Conservation (phyloP, 2,888 invertebrate species). For the Glaucopsyche alexis region DNA sequence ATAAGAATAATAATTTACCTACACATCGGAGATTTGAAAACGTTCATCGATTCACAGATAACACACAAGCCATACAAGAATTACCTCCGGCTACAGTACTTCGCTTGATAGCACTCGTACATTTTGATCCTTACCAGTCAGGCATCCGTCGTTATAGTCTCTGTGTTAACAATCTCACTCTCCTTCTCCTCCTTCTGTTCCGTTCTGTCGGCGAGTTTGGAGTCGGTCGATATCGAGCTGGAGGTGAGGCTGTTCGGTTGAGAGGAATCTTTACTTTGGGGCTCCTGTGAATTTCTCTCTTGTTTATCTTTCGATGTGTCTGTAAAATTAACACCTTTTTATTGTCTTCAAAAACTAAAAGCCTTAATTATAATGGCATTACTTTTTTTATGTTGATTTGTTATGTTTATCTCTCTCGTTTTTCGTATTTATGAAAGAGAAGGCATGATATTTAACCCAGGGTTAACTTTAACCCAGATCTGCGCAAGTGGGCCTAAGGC, state of each 20-base stretch:
- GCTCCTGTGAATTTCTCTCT: slow-evolving; percentile 62
- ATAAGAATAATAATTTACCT: neutral
- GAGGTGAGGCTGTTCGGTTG: slow-evolving; percentile 70
- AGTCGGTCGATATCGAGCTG: slow-evolving; percentile 68
- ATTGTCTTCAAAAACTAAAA: too few species aligned
- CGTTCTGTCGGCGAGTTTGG: slow-evolving; percentile 50
- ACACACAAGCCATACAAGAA: slow-evolving; percentile 19
- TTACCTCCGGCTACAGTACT: slow-evolving; percentile 31
- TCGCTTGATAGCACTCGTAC: slow-evolving; percentile 46
- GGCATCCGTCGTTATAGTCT: slow-evolving; percentile 52
- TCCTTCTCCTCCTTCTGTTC: slow-evolving; percentile 40
- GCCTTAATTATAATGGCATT: too few species aligned
- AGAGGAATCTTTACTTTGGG: slow-evolving; percentile 65
- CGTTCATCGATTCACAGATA: neutral
- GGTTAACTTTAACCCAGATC: too few species aligned
- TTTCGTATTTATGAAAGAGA: too few species aligned
- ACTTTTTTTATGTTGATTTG: too few species aligned
- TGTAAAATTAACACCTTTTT: slow-evolving; percentile 29
- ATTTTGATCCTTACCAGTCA: slow-evolving; percentile 60
- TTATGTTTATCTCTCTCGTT: too few species aligned
- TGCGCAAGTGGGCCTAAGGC: too few species aligned
- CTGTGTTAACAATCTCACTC: slow-evolving; percentile 42
- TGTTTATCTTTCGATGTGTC: slow-evolving; percentile 62
- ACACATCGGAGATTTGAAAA: slow-evolving; percentile 32
- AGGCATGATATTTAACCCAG: too few species aligned